Evolutionary conservation across 2,797 vertebrate genomes (phyloP).

Genomic region (Sebastiscus tertius): DNA sequence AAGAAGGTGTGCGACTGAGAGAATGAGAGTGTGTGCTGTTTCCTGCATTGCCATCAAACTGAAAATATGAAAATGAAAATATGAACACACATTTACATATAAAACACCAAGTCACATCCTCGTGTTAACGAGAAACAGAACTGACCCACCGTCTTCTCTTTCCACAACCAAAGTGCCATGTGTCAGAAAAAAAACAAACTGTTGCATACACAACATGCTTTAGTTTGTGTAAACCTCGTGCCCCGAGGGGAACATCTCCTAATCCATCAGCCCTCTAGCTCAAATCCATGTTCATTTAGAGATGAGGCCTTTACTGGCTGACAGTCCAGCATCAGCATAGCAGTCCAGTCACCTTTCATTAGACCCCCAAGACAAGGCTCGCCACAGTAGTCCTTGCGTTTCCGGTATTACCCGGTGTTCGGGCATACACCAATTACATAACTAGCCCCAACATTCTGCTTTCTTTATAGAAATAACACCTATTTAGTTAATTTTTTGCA

Average conservation of each 20-base stretch:
- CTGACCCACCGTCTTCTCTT: neutral
- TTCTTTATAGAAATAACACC: too few species aligned
- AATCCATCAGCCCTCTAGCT: neutral
- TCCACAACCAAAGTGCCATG: neutral
- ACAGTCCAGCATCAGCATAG: conserved; percentile 32
- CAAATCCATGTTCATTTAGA: conserved; percentile 31
- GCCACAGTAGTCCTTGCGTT: too few species aligned
- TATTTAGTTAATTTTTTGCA: too few species aligned
- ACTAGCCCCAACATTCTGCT: accelerated
- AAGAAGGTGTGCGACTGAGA: conserved; percentile 3
- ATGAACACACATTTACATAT: neutral
- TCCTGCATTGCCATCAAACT: neutral
- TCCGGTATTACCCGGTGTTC: too few species aligned
- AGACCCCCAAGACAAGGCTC: neutral
- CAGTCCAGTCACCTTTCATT: conserved; percentile 31
- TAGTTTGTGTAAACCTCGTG: neutral
- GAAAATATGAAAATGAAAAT: neutral
- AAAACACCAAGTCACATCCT: neutral
- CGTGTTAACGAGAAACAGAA: neutral
- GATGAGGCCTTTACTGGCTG: conserved; percentile 39
- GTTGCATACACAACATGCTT: neutral
- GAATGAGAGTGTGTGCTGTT: neutral
- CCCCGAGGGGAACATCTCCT: neutral
- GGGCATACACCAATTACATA: too few species aligned
- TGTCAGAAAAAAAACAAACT: conserved; percentile 8